A percentile compares a stretch with the other conserved stretches of the same genome.
Evolutionary conservation across 2,113 vertebrate genomes (phyloP).

Genomic region (Chrysochloris asiatica): DNA sequence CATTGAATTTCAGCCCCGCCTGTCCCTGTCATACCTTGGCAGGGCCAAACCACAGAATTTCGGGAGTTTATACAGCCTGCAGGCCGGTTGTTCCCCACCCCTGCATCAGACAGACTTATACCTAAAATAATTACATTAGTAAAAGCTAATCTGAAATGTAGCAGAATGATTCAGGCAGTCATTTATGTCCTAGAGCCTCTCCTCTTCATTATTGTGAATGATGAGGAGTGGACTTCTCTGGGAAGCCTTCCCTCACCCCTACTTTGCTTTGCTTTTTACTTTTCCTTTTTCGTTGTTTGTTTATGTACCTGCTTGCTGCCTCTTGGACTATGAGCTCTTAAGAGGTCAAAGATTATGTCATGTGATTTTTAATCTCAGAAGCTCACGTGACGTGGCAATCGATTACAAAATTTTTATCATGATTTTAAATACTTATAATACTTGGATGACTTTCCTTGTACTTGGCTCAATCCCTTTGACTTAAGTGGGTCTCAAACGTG

Average conservation of each 20-base stretch:
- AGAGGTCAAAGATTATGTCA: background rate
- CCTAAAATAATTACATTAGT: background rate
- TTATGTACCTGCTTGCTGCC: background rate
- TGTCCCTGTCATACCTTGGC: too few relatives aligned
- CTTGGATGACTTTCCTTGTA: too few relatives aligned
- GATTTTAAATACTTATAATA: too few relatives aligned
- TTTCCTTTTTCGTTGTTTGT: background rate
- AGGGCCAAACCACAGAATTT: too few relatives aligned
- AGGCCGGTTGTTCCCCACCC: too few relatives aligned
- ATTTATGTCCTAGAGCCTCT: background rate
- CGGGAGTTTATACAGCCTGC: too few relatives aligned
- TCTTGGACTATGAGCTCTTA: background rate
- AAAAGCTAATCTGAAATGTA: background rate
- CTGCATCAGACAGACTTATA: background rate
- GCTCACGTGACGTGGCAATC: background rate
- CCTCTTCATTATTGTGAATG: background rate
- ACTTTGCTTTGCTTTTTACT: background rate
- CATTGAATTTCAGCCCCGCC: too few relatives aligned
- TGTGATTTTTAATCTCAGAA: constrained; percentile 12
- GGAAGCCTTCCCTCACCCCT: background rate
- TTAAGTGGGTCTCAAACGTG: background rate
- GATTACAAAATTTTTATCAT: too few relatives aligned
- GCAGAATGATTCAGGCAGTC: background rate
- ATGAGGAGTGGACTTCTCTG: too few relatives aligned
- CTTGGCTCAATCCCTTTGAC: background rate